Percentiles rank a stretch among this genome's conserved stretches.
These are phyloP conservation scores for Crocodylus rhombifer DNA, from an alignment of 2,797 vertebrate species.

Conservation along the genomic window DNA sequence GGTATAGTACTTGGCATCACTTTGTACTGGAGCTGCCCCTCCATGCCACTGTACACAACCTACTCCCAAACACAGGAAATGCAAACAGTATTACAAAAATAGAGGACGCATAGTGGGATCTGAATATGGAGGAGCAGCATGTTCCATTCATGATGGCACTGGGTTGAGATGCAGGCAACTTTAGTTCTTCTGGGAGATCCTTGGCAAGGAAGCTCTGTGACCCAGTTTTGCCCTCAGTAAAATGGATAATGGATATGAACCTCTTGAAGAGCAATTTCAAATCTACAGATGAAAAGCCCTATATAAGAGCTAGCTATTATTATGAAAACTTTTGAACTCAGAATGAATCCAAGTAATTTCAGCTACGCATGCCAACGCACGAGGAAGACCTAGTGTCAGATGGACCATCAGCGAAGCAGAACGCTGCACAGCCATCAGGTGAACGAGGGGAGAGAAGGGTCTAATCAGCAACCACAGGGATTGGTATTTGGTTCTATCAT, in stretches of 20 bases:
- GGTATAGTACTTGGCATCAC: not conserved
- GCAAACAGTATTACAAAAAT: not conserved
- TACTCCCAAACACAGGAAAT: not conserved
- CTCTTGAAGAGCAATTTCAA: not conserved
- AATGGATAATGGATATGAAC: not conserved
- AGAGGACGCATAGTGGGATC: not conserved
- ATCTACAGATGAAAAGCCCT: not conserved
- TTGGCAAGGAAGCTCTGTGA: not conserved
- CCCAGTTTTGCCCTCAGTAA: not conserved
- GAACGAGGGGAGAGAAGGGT: not conserved
- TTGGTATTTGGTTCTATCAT: not conserved
- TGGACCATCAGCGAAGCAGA: fast-evolving
- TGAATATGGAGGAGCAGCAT: not conserved
- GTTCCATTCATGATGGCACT: slow-evolving; percentile 29
- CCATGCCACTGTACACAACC: not conserved
- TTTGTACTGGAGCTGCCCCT: not conserved
- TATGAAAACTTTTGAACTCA: not conserved
- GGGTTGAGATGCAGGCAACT: not conserved
- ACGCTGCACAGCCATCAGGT: fast-evolving
- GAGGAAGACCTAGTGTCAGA: not conserved
- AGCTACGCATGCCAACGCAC: not conserved
- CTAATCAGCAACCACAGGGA: not conserved
- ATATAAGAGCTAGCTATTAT: not conserved
- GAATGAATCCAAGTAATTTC: not conserved
- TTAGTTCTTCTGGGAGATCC: not conserved